Evolutionary conservation across 2,113 vertebrate genomes (phyloP).

Genomic region (Morphnarchus princeps): DNA sequence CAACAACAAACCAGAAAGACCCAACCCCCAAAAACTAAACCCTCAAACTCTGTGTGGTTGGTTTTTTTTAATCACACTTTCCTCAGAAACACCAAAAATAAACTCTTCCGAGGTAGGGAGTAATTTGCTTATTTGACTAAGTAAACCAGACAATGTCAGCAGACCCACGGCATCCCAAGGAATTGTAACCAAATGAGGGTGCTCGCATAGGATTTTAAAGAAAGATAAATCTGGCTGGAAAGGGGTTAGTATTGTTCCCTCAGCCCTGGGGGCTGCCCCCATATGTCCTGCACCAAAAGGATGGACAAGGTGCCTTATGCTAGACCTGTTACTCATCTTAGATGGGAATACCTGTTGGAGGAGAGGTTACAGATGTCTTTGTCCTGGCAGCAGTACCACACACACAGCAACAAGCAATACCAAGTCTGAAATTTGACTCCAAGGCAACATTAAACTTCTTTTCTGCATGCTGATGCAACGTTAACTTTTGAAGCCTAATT

Average conservation of each 20-base stretch:
- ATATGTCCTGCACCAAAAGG: not conserved
- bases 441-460: not conserved
- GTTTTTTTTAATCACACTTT: not conserved
- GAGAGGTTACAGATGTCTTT: not conserved
- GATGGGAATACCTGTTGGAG: not conserved
- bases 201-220: not conserved
- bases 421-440: not conserved
- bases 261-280: not conserved
- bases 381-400: not conserved
- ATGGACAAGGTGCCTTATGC: not conserved
- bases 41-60: not conserved
- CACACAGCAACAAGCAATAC: not conserved
- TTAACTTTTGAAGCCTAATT: conserved; percentile 12
- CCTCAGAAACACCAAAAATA: not conserved
- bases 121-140: not conserved
- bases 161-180: not conserved
- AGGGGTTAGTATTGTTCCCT: not conserved
- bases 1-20: not conserved
- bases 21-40: not conserved
- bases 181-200: not conserved
- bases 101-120: not conserved
- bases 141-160: not conserved
- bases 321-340: not conserved
- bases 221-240: not conserved
- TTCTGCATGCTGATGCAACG: not conserved